These are phyloP conservation scores for Polydrusus tereticollis DNA, from an alignment of 2,888 invertebrate genomes.

Conservation along the genomic window DNA sequence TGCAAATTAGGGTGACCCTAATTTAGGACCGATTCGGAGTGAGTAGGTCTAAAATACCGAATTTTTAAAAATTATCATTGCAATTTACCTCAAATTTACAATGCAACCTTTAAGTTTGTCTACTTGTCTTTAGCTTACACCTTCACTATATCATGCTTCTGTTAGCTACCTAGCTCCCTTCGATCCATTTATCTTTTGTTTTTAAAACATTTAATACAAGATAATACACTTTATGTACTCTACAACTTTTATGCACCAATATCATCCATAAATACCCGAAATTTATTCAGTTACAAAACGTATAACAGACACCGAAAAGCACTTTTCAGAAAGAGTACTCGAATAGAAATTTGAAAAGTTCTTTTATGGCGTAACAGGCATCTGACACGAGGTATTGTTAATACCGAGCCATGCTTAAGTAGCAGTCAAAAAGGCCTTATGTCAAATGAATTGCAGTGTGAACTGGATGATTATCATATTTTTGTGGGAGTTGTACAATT, in stretches of 20 bases:
- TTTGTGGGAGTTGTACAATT: slow-evolving; percentile 5
- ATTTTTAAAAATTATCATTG: no score
- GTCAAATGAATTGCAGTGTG: slow-evolving; percentile 9
- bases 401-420: slow-evolving; percentile 40
- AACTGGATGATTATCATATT: slow-evolving; percentile 25
- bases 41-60: no score
- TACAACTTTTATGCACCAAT: neutral
- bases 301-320: slow-evolving; percentile 42
- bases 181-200: no score
- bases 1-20: no score
- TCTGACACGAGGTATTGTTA: slow-evolving; percentile 43
- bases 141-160: no score
- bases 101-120: no score
- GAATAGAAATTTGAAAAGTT: slow-evolving; percentile 37
- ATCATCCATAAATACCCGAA: slow-evolving; percentile 10
- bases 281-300: slow-evolving; percentile 30
- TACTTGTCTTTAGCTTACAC: no score
- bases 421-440: slow-evolving; percentile 26
- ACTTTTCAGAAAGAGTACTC: slow-evolving; percentile 37
- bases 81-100: no score
- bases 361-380: slow-evolving; percentile 36
- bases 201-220: no score
- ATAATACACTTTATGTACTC: neutral
- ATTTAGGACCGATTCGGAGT: no score
- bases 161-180: no score